A percentile compares a stretch with the other conserved stretches of the same genome.
These are phyloP conservation scores for Stenopsyche tienmushanensis DNA, from an alignment of 1,140 invertebrate genomes.

Conservation along the genomic window DNA sequence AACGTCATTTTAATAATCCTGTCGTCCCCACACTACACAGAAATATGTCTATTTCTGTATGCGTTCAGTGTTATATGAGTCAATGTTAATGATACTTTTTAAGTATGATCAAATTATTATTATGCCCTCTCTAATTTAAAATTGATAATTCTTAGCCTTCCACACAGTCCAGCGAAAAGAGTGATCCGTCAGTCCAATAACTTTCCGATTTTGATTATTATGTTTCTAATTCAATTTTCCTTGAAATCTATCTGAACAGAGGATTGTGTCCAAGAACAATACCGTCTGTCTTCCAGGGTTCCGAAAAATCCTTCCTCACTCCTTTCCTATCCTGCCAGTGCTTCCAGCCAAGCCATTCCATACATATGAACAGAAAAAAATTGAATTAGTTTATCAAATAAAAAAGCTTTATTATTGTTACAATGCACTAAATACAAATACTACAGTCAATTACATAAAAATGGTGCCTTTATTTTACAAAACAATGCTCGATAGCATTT, in stretches of 20 bases:
- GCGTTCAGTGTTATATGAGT: background rate
- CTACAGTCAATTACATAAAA: too few relatives aligned
- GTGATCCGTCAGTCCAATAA: slow-evolving; percentile 15
- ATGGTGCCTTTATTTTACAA: too few relatives aligned
- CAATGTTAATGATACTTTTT: background rate
- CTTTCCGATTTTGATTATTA: slow-evolving; percentile 6
- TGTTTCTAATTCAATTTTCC: slow-evolving; percentile 9
- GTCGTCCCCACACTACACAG: slow-evolving; percentile 7
- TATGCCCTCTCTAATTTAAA: slow-evolving; percentile 3
- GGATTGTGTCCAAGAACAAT: slow-evolving; percentile 27
- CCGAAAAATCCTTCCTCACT: slow-evolving; percentile 32
- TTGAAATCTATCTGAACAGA: slow-evolving; percentile 21
- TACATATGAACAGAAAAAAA: slow-evolving; percentile 43
- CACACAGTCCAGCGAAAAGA: slow-evolving; percentile 20
- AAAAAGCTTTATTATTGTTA: slow-evolving; percentile 11
- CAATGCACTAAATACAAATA: too few relatives aligned
- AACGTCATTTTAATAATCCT: background rate
- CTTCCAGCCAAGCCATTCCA: slow-evolving; percentile 37
- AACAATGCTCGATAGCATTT: too few relatives aligned
- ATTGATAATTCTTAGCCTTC: background rate
- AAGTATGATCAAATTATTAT: background rate
- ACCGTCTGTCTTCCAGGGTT: slow-evolving; percentile 17
- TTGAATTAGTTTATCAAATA: slow-evolving; percentile 35
- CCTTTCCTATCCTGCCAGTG: slow-evolving; percentile 33
- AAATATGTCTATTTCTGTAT: background rate